Evolutionary conservation across 2,113 vertebrate genomes (phyloP).

Genomic region (Solea solea): DNA sequence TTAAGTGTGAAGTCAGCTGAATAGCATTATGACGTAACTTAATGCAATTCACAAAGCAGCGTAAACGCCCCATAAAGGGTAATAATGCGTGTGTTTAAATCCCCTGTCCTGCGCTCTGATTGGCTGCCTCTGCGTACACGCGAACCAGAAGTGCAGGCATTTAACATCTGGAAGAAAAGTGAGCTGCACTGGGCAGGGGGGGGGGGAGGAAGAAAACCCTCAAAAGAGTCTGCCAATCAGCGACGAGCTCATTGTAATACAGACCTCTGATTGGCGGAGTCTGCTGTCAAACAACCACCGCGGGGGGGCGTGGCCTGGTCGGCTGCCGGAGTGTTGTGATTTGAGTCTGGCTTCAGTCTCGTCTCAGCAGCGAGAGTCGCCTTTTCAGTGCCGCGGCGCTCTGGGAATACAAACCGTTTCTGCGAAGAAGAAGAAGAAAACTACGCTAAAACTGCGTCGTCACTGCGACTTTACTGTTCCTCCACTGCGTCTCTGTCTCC

Average conservation of each 20-base stretch:
- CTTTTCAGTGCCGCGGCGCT: slow-evolving; percentile 45
- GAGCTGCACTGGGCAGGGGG: slow-evolving; percentile 36
- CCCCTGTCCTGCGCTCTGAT: slow-evolving; percentile 44
- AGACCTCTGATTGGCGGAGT: slow-evolving; percentile 56
- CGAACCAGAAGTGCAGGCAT: slow-evolving; percentile 23
- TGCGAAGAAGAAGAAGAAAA: slow-evolving; percentile 31
- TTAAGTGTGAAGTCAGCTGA: too few relatives aligned
- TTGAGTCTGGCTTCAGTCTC: slow-evolving; percentile 61
- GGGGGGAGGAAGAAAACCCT: not conserved
- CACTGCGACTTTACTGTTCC: too few relatives aligned
- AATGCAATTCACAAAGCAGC: not conserved
- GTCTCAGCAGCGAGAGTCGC: slow-evolving; percentile 56
- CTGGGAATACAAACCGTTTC: slow-evolving; percentile 68
- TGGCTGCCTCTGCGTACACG: slow-evolving; percentile 24
- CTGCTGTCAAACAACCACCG: slow-evolving; percentile 28
- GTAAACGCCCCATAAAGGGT: not conserved
- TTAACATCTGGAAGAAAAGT: slow-evolving; percentile 72
- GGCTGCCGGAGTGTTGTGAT: slow-evolving; percentile 60
- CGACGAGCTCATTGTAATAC: accelerated
- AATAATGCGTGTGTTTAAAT: slow-evolving; percentile 38
- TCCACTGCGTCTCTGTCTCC: too few relatives aligned
- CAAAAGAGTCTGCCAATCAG: slow-evolving; percentile 36
- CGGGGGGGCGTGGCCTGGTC: slow-evolving; percentile 58
- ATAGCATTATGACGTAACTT: too few relatives aligned
- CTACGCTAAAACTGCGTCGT: slow-evolving; percentile 17